These are phyloP conservation scores for Esperia sulphurella DNA, from an alignment of 2,888 invertebrate species.

Conservation along the genomic window DNA sequence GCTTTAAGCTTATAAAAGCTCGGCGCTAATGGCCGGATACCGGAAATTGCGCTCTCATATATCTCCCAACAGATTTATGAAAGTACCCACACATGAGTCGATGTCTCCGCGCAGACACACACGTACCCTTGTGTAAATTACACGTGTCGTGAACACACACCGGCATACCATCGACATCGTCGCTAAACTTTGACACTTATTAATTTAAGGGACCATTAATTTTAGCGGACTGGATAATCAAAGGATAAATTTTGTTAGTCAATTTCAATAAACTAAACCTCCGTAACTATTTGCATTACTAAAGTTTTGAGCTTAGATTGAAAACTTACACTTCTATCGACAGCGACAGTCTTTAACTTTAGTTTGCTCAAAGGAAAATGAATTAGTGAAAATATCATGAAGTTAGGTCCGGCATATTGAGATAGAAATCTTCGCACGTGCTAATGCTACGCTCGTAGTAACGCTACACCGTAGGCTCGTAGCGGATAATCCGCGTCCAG, in stretches of 20 bases:
- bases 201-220: slow-evolving; percentile 72
- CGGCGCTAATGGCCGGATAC: slow-evolving; percentile 91
- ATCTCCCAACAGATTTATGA: slow-evolving; percentile 94
- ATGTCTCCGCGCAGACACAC: slow-evolving; percentile 68
- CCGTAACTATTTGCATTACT: not conserved
- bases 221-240: slow-evolving; percentile 45
- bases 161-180: slow-evolving; percentile 16
- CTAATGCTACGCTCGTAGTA: slow-evolving; percentile 57
- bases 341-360: too few relatives aligned
- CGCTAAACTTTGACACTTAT: slow-evolving; percentile 71
- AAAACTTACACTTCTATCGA: too few relatives aligned
- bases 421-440: slow-evolving; percentile 24
- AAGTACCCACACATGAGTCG: slow-evolving; percentile 84
- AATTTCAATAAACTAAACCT: slow-evolving; percentile 13
- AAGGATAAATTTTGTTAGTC: slow-evolving; percentile 31
- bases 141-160: slow-evolving; percentile 34
- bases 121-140: slow-evolving; percentile 24
- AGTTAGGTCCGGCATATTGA: slow-evolving; percentile 16
- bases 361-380: too few relatives aligned
- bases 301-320: not conserved
- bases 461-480: slow-evolving; percentile 66
- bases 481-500: slow-evolving; percentile 68
- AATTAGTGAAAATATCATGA: not conserved
- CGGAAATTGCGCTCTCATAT: slow-evolving; percentile 94
- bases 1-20: slow-evolving; percentile 83